Base-by-base conservation (phyloP, 1,140 invertebrate species). In the Euglossa dilemma region DNA sequence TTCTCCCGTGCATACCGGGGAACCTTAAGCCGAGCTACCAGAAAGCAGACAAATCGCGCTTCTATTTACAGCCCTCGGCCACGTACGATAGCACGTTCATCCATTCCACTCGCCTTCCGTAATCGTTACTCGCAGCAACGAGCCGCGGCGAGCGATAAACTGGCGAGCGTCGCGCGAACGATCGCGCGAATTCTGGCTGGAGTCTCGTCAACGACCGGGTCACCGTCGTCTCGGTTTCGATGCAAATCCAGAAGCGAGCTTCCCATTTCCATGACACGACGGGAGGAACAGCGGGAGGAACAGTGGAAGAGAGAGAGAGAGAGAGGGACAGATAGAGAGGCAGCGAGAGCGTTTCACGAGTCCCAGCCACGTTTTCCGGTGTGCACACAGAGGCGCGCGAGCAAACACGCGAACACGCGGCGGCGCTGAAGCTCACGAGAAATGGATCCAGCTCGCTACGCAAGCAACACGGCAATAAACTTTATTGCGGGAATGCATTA, bases 401-500 rank as follows among this genome's bases (percentile, higher is more conserved):
- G 86, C 72, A 76, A 76, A 78, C 86, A 87, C 72, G 61, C 52
- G 72, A 66, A 69, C 56, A 82, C 56, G 81, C 45, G 72, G 67
- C 78, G 70, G 75, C 63, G 57, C 36, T 71, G 76, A 78, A 78
- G 82, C 69, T 87, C 77, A 57, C 64, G 59, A 66, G 59, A 87
- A 83, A 85, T 87, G 88, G 82, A 72, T 72, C 67, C 74, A 59
- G 76, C 85, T 85, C 75, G 84, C 73, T 86, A 87, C 85, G 87
- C 86, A 85, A 89, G 90, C 89, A 92, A 91, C 91, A 92, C 84
- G 85, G 91, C 86, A 92, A 92, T 92, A 92, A 92, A 92, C 82
- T 92, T 92, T 92, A 92, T 92, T 91, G 89, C 90, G 84, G 83
- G 88, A 92, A 92, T 91, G 90, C 89, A 92, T 92, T 92, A 92